These are phyloP conservation scores for Galeruca laticollis DNA, from an alignment of 2,888 invertebrate genomes.

Conservation along the genomic window DNA sequence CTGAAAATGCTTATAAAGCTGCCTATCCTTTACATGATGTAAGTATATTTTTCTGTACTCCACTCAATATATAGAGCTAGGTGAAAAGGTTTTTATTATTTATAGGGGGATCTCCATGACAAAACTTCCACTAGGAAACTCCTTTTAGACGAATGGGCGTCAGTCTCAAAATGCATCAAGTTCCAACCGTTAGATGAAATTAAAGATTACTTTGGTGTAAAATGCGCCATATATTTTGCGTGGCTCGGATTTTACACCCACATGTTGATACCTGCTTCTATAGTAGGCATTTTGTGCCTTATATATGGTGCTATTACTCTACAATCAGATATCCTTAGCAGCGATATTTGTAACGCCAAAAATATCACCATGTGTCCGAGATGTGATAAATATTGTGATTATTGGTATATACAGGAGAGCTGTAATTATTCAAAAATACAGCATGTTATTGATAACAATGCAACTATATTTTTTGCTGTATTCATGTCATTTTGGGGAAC, in stretches of 20 bases:
- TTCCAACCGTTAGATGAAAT: conserved; percentile 82
- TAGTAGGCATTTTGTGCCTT: conserved; percentile 77
- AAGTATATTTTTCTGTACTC: conserved; percentile 58
- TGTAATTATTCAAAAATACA: conserved; percentile 80
- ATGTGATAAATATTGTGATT: conserved; percentile 82
- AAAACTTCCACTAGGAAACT: conserved; percentile 68
- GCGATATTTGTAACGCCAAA: conserved; percentile 71
- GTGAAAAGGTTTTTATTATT: conserved; percentile 21
- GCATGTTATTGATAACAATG: conserved; percentile 86
- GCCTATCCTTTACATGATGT: conserved; percentile 85
- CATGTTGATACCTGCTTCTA: conserved; percentile 81
- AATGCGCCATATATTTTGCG: conserved; percentile 84
- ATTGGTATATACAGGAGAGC: conserved; percentile 78
- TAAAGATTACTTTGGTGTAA: conserved; percentile 82
- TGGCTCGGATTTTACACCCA: conserved; percentile 90
- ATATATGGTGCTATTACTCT: conserved; percentile 71
- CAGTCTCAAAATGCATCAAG: conserved; percentile 76
- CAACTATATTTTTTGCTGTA: conserved; percentile 82
- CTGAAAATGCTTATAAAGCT: conserved; percentile 75
- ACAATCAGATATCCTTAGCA: conserved; percentile 66
- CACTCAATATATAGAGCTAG: neutral
- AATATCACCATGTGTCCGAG: conserved; percentile 84
- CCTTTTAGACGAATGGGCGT: conserved; percentile 79
- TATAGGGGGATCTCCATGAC: conserved; percentile 70
- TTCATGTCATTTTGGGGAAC: conserved; percentile 88